phyloP scores from a whole-genome alignment of 2,888 invertebrate species.

The Gastracanthus pulcherrimus region DNA sequence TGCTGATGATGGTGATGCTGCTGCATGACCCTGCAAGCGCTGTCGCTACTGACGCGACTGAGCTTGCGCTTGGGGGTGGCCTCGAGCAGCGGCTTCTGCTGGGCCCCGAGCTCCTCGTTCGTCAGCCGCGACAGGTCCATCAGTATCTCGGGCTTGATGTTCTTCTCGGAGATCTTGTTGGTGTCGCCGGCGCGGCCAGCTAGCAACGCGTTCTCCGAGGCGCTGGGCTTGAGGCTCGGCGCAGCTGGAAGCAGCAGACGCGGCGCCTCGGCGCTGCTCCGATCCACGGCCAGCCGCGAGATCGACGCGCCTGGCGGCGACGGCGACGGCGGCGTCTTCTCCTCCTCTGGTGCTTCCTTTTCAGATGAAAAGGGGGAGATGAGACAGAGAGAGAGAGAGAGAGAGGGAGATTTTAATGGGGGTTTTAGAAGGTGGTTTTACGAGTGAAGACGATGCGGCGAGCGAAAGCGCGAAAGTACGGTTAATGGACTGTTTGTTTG shows the following conservation, averaged over 20 bases:
- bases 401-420: too few relatives aligned
- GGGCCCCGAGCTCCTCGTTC: conserved; percentile 74
- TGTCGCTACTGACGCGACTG: conserved; percentile 62
- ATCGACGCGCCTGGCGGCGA: not conserved
- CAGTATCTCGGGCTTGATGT: conserved; percentile 76
- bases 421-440: too few relatives aligned
- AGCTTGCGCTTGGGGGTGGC: conserved; percentile 71
- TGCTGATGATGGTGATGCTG: too few relatives aligned
- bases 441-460: too few relatives aligned
- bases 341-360: not conserved
- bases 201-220: conserved; percentile 67
- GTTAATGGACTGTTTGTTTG: too few relatives aligned
- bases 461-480: too few relatives aligned
- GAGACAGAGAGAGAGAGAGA: too few relatives aligned
- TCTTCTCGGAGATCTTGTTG: conserved; percentile 72
- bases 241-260: conserved; percentile 14
- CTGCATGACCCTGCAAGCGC: conserved; percentile 24
- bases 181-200: conserved; percentile 56
- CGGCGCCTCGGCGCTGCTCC: not conserved
- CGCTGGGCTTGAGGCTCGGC: conserved; percentile 63
- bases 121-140: conserved; percentile 75
- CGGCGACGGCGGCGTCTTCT: conserved; percentile 36
- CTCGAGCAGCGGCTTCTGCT: conserved; percentile 76
- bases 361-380: too few relatives aligned
- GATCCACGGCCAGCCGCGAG: not conserved